Evolutionary conservation across 2,888 invertebrate species (phyloP).

Genomic region (Brachylomia viminalis): DNA sequence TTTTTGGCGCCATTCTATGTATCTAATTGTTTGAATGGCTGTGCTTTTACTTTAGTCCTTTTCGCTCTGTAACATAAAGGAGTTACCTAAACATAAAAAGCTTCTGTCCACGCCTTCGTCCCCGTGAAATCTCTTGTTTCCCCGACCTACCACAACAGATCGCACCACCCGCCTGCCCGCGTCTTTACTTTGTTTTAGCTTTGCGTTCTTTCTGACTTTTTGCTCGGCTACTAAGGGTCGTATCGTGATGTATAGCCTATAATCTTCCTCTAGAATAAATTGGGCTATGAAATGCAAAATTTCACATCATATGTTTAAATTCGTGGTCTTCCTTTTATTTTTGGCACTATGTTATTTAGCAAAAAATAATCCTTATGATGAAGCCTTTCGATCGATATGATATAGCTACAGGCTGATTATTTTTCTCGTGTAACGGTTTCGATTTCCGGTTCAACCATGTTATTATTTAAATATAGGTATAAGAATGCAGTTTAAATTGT

Average conservation of each 20-base stretch:
- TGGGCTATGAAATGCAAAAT: too few species aligned
- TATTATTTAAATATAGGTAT: too few species aligned
- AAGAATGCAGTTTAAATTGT: too few species aligned
- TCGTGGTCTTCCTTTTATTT: too few species aligned
- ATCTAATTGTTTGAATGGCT: conserved; percentile 26
- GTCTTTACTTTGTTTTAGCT: background rate
- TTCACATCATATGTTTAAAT: too few species aligned
- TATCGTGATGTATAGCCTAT: background rate
- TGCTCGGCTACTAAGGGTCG: background rate
- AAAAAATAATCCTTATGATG: too few species aligned
- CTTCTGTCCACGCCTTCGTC: background rate
- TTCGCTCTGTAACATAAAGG: conserved; percentile 51
- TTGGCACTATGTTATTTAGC: too few species aligned
- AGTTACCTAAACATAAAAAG: background rate
- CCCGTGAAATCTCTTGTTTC: background rate
- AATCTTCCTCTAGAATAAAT: background rate
- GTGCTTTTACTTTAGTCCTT: conserved; percentile 60
- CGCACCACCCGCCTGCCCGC: too few species aligned
- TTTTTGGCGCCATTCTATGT: conserved; percentile 71
- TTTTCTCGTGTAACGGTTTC: too few species aligned
- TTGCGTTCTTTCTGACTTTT: background rate
- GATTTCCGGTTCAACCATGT: too few species aligned
- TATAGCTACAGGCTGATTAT: too few species aligned
- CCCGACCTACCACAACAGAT: background rate
- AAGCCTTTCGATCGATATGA: too few species aligned